Evolutionary conservation across 2,797 vertebrate genomes (phyloP).

Genomic region (Gymnodraco acuticeps): DNA sequence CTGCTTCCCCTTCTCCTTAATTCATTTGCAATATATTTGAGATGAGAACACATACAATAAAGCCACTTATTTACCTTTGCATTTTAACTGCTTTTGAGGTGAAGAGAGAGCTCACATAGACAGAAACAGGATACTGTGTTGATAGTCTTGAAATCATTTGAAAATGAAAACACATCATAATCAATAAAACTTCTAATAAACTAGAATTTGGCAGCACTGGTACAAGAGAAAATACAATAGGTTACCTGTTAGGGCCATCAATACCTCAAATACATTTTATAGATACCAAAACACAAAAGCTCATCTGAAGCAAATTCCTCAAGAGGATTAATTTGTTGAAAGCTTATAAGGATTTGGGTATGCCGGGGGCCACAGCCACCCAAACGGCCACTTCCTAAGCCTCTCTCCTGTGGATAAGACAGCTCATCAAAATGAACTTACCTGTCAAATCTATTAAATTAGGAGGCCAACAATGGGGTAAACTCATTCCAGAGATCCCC

Average conservation of each 20-base stretch:
- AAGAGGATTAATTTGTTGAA: constrained; percentile 50
- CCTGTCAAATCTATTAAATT: constrained; percentile 47
- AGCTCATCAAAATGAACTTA: constrained; percentile 58
- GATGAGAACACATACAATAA: constrained; percentile 52
- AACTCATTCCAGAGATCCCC: constrained; percentile 15
- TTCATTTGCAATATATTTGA: constrained; percentile 31
- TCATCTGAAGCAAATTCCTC: constrained; percentile 43
- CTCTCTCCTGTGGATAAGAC: constrained; percentile 32
- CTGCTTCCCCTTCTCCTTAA: constrained; percentile 36
- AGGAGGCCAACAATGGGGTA: constrained; percentile 28
- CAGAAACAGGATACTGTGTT: constrained; percentile 36
- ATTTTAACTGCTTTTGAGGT: constrained; percentile 38
- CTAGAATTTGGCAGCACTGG: neutral
- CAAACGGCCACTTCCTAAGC: constrained; percentile 42
- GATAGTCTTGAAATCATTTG: constrained; percentile 20
- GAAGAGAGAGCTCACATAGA: constrained; percentile 26
- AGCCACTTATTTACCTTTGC: constrained; percentile 57
- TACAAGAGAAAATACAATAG: neutral
- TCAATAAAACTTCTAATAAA: constrained; percentile 22
- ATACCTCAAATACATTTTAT: constrained; percentile 15
- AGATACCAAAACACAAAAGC: constrained; percentile 26
- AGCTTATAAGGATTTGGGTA: constrained; percentile 48
- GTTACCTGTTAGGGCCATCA: neutral
- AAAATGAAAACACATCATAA: constrained; percentile 11
- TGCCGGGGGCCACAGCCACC: constrained; percentile 51